phyloP scores from a whole-genome alignment of 1,140 invertebrate genomes.

The Diorhabda elongata region DNA sequence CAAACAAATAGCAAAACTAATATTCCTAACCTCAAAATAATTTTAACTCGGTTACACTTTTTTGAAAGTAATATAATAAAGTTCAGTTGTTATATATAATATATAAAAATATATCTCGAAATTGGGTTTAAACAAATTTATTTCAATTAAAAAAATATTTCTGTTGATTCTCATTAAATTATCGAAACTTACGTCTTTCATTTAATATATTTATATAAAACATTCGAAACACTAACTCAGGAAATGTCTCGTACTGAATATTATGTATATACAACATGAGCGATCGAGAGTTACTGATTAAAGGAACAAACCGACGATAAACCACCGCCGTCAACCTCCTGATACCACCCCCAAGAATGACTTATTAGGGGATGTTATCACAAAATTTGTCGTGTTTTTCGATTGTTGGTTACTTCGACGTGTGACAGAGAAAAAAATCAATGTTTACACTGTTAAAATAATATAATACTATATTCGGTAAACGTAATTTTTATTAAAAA shows the following conservation, averaged over 20 bases:
- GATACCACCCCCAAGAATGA: background rate
- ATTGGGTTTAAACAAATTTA: background rate
- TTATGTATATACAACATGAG: background rate
- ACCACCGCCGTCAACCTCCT: background rate
- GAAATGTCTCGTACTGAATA: background rate
- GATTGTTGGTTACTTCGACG: background rate
- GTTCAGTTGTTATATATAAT: background rate
- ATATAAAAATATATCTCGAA: background rate
- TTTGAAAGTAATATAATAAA: too few relatives aligned
- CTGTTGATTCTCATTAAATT: background rate
- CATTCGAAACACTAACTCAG: background rate
- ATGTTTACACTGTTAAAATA: too few relatives aligned
- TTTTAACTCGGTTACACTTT: too few relatives aligned
- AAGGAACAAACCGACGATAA: constrained; percentile 12
- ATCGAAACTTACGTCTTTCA: background rate
- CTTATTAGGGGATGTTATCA: background rate
- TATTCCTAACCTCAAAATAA: too few relatives aligned
- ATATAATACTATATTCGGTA: too few relatives aligned
- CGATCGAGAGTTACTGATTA: constrained; percentile 11
- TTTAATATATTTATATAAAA: background rate
- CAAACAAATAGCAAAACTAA: too few relatives aligned
- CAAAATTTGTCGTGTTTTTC: background rate
- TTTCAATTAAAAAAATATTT: background rate
- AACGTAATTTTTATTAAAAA: too few relatives aligned
- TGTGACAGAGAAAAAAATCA: too few relatives aligned